Base-by-base conservation (phyloP, 2,888 invertebrate species). In the Scrobipalpa atriplicella region DNA sequence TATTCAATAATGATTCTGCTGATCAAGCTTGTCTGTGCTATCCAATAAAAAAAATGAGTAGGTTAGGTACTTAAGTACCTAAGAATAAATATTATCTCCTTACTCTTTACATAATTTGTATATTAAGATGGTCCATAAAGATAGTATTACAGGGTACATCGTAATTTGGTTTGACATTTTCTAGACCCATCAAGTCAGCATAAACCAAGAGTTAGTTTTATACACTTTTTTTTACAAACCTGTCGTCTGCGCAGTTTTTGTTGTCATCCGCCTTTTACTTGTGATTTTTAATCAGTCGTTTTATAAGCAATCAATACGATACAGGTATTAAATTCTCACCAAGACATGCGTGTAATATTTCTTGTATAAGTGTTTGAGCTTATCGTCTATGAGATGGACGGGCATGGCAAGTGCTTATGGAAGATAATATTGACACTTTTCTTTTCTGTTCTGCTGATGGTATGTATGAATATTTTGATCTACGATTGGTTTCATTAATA, bases 271-370 rank as follows among this genome's bases (percentile, higher is more conserved):
- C 38, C 66, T 68, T 66, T 63, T 67, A 66, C 69, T 68, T 71
- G 69, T 64, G 66, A 65, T 66, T 66, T 60, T 71, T 71, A 68
- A 70, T 70, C 65, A 69, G 56, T 65, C 66, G 39, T 73, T 75
- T 72, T 73, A 72, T 70, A 72, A 70, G 71, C 75, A 73, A 69
- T 72, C 73, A 71, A 71, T 70, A 68, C 65, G 64, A 65, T 63
- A 67, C 65, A 47, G n/a, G 47, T 52, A 52, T 19, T 52, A 52
- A 19, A 19, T 39, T 61, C 68, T 67, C 21, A n/a, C 16, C 69
- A 68, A 61, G 64, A 66, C 51, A 6, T 52, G 39, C 60, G 11
- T 66, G 39, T 62, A 62, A 62, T 62, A 43, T 39, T 38, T 51
- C 36, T 41, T 64, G 62, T 41, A 11, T 39, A 19, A n/a, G 38